phyloP scores from a whole-genome alignment of 2,888 invertebrate genomes.

The Drosophila paranaensis region DNA sequence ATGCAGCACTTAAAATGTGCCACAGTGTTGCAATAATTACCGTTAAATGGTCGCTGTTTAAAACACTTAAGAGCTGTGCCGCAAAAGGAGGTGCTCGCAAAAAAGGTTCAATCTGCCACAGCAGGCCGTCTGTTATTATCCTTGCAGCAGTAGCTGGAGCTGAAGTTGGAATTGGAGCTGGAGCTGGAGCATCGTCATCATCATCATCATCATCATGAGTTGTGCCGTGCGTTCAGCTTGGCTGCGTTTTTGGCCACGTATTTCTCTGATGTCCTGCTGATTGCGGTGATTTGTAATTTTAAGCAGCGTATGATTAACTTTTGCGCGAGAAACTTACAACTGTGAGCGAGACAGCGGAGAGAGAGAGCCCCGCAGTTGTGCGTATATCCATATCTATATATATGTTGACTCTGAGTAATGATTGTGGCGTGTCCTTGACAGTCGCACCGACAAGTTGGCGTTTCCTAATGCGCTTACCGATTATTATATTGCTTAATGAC shows the following conservation, averaged over 20 bases:
- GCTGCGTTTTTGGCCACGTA: conserved; percentile 36
- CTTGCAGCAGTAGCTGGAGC: conserved; percentile 31
- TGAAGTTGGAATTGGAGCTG: neutral
- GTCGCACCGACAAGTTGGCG: conserved; percentile 42
- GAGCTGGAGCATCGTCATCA: conserved; percentile 1
- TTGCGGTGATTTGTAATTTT: conserved; percentile 78
- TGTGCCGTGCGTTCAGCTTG: conserved; percentile 15
- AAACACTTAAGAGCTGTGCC: conserved; percentile 66
- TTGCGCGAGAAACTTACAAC: conserved; percentile 30
- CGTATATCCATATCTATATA: neutral
- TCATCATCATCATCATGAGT: conserved; percentile 18
- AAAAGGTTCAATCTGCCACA: conserved; percentile 60
- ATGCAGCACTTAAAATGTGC: conserved; percentile 74
- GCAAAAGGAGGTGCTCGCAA: conserved; percentile 32
- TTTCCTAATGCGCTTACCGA: conserved; percentile 48
- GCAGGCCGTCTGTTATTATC: conserved; percentile 69
- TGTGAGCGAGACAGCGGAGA: neutral
- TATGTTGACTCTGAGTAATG: conserved; percentile 49
- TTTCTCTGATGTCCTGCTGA: conserved; percentile 54
- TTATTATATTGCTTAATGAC: conserved; percentile 45
- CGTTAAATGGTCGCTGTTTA: conserved; percentile 78
- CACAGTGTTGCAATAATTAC: conserved; percentile 80
- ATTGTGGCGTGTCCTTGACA: conserved; percentile 54
- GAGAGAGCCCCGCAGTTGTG: conserved; percentile 10
- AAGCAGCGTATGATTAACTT: conserved; percentile 78